These are phyloP conservation scores for Pseudonaja textilis DNA, from an alignment of 2,113 vertebrate species.

Conservation along the genomic window DNA sequence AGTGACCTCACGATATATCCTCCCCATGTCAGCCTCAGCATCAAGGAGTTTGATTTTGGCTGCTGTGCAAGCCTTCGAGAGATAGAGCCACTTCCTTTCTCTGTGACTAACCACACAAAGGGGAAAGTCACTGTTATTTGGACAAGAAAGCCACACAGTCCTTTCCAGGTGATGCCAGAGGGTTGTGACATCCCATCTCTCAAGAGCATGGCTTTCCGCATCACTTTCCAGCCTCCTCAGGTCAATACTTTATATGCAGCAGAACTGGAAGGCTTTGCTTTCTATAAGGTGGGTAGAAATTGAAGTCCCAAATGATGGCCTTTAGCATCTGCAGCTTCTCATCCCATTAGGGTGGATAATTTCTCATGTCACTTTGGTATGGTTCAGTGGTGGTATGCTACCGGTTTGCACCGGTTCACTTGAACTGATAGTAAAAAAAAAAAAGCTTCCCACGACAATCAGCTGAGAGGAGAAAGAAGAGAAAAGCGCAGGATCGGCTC, in stretches of 20 bases:
- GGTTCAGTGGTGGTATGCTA: too few species aligned
- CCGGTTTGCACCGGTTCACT: too few species aligned
- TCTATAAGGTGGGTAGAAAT: constrained; percentile 76
- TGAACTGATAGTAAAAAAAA: too few species aligned
- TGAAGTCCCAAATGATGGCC: background rate
- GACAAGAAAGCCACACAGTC: constrained; percentile 67
- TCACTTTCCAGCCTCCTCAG: constrained; percentile 78
- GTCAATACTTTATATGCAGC: constrained; percentile 74
- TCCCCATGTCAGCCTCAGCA: constrained; percentile 72
- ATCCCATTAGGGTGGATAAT: background rate
- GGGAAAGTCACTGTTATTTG: constrained; percentile 81
- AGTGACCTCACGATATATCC: constrained; percentile 58
- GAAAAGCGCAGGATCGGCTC: too few species aligned
- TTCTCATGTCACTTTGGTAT: background rate
- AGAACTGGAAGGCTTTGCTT: constrained; percentile 88
- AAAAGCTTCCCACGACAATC: too few species aligned
- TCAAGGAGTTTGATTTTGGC: constrained; percentile 80
- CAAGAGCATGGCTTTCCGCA: constrained; percentile 79
- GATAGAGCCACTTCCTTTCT: constrained; percentile 63
- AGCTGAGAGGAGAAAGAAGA: too few species aligned
- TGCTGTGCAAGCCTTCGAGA: constrained; percentile 53
- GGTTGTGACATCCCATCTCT: constrained; percentile 78
- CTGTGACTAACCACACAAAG: constrained; percentile 84
- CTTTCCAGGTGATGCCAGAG: constrained; percentile 78
- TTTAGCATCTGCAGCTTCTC: background rate